A percentile compares a stretch with the other conserved stretches of the same genome.
Conservation (phyloP, 1,140 invertebrate species). For the Ceratina australensis region DNA sequence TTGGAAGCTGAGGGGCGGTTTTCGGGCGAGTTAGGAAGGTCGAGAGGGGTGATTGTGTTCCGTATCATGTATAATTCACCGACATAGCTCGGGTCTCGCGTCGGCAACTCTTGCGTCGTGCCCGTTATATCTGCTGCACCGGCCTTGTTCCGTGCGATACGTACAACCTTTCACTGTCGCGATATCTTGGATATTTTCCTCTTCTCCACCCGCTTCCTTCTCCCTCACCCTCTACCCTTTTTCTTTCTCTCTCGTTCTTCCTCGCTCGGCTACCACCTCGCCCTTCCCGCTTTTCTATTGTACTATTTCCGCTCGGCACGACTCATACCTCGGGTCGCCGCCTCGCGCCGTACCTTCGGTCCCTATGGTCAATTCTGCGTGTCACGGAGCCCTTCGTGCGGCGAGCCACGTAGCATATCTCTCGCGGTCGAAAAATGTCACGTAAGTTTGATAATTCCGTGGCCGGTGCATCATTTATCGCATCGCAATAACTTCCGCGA, state of each 20-base stretch:
- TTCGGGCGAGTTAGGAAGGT: slow-evolving; percentile 62
- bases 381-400: slow-evolving; percentile 57
- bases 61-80: slow-evolving; percentile 76
- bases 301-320: background rate
- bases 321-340: slow-evolving; percentile 25
- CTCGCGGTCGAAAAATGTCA: slow-evolving; percentile 54
- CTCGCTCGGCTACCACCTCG: slow-evolving; percentile 11
- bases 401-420: slow-evolving; percentile 23
- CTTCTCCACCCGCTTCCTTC: slow-evolving; percentile 21
- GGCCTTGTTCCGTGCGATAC: slow-evolving; percentile 56
- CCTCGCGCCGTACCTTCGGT: slow-evolving; percentile 35
- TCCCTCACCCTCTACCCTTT: slow-evolving; percentile 18
- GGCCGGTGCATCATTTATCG: slow-evolving; percentile 62
- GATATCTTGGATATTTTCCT: slow-evolving; percentile 56
- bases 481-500: slow-evolving; percentile 64
- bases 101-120: slow-evolving; percentile 67
- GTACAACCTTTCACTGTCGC: slow-evolving; percentile 61
- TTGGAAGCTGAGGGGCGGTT: slow-evolving; percentile 62
- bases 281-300: background rate
- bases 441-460: slow-evolving; percentile 60
- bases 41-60: slow-evolving; percentile 74
- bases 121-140: slow-evolving; percentile 65
- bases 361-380: slow-evolving; percentile 64
- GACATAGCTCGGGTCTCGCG: slow-evolving; percentile 70
- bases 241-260: background rate